phyloP scores from a whole-genome alignment of 2,888 invertebrate genomes.

The Nymphalis polychloros region DNA sequence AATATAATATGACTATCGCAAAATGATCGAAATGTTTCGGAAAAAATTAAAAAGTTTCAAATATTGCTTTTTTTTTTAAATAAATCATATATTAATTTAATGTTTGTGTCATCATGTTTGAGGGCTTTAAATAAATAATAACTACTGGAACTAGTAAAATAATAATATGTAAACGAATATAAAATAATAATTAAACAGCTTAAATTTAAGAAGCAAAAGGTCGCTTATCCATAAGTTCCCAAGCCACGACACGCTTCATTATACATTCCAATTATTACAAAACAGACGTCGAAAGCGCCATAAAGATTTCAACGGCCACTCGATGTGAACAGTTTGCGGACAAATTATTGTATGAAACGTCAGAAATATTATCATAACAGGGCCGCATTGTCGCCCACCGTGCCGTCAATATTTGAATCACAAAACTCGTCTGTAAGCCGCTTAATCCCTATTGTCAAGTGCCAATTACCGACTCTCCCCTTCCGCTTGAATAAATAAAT shows the following conservation, averaged over 20 bases:
- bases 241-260: slow-evolving; percentile 43
- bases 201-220: slow-evolving; percentile 10
- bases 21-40: too few species aligned
- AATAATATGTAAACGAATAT: too few species aligned
- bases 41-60: too few species aligned
- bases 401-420: slow-evolving; percentile 71
- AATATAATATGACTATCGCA: too few species aligned
- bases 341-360: slow-evolving; percentile 68
- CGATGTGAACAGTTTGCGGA: slow-evolving; percentile 52
- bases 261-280: slow-evolving; percentile 53
- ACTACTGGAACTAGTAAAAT: too few species aligned
- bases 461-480: slow-evolving; percentile 79
- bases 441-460: slow-evolving; percentile 77
- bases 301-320: slow-evolving; percentile 49
- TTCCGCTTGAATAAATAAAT: slow-evolving; percentile 78
- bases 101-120: too few species aligned
- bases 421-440: slow-evolving; percentile 74
- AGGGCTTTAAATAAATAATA: too few species aligned
- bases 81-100: too few species aligned
- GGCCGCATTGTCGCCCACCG: slow-evolving; percentile 70
- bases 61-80: too few species aligned
- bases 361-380: slow-evolving; percentile 79
- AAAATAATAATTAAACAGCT: background rate
- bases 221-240: slow-evolving; percentile 31
- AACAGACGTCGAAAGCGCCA: slow-evolving; percentile 43